phyloP scores from a whole-genome alignment of 1,140 invertebrate genomes.

The Cotesia typhae region DNA sequence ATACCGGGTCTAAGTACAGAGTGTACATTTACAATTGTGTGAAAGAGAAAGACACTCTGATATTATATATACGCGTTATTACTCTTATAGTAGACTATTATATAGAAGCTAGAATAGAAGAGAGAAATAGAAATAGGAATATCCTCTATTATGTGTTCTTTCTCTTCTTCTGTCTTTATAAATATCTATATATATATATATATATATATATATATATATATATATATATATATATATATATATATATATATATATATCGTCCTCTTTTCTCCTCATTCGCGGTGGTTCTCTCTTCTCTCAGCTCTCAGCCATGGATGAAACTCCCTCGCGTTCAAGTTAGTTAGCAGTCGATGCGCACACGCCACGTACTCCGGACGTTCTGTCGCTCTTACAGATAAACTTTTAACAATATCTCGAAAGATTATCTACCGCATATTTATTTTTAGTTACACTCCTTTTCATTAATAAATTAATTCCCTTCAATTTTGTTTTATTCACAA shows the following conservation, averaged over 20 bases:
- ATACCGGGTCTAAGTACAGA: neutral
- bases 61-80: too few relatives aligned
- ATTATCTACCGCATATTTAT: constrained; percentile 9
- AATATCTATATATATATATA: too few relatives aligned
- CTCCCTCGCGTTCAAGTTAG: constrained; percentile 56
- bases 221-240: too few relatives aligned
- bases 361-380: constrained; percentile 58
- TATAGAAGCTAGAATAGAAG: constrained; percentile 15
- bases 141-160: neutral
- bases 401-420: neutral
- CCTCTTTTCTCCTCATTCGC: too few relatives aligned
- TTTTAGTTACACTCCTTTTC: neutral
- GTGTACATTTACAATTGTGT: too few relatives aligned
- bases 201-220: too few relatives aligned
- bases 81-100: neutral
- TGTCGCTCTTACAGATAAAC: constrained; percentile 27
- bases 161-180: too few relatives aligned
- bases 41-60: too few relatives aligned
- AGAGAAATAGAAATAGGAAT: constrained; percentile 31
- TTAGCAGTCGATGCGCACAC: constrained; percentile 65
- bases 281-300: too few relatives aligned
- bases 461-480: too few relatives aligned
- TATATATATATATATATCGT: too few relatives aligned
- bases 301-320: constrained; percentile 44
- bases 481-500: neutral